phyloP scores from a whole-genome alignment of 2,797 vertebrate genomes.

The Sebastes paucispinis region DNA sequence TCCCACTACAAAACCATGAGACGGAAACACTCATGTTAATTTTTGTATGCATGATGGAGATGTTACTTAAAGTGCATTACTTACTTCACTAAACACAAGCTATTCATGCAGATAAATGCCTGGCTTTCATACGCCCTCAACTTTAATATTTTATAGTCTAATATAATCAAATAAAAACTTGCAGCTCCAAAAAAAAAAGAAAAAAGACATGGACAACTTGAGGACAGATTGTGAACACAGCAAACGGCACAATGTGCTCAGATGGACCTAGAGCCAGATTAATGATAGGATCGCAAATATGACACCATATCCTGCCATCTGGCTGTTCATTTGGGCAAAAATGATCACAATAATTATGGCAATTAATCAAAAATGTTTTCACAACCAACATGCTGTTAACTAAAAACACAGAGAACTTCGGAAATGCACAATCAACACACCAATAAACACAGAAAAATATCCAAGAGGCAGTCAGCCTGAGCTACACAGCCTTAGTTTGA shows the following conservation, averaged over 20 bases:
- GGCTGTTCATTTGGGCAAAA: slow-evolving; percentile 84
- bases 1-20: slow-evolving; percentile 58
- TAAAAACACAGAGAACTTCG: slow-evolving; percentile 71
- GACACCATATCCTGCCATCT: slow-evolving; percentile 84
- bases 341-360: slow-evolving; percentile 83
- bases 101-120: slow-evolving; percentile 86
- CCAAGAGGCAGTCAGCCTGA: background rate
- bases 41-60: slow-evolving; percentile 84
- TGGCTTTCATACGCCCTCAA: slow-evolving; percentile 80
- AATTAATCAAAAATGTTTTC: slow-evolving; percentile 85
- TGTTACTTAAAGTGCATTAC: slow-evolving; percentile 86
- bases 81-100: slow-evolving; percentile 84
- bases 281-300: slow-evolving; percentile 80
- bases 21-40: slow-evolving; percentile 74
- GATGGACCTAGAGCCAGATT: slow-evolving; percentile 80
- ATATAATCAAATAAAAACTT: slow-evolving; percentile 81
- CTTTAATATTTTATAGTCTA: slow-evolving; percentile 84
- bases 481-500: slow-evolving; percentile 8
- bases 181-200: slow-evolving; percentile 26
- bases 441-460: slow-evolving; percentile 7
- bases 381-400: slow-evolving; percentile 78
- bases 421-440: slow-evolving; percentile 38
- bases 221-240: slow-evolving; percentile 77
- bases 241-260: slow-evolving; percentile 77
- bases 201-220: slow-evolving; percentile 63